Evolutionary conservation across 2,888 invertebrate species (phyloP).

Genomic region (Dorcus hopei): DNA sequence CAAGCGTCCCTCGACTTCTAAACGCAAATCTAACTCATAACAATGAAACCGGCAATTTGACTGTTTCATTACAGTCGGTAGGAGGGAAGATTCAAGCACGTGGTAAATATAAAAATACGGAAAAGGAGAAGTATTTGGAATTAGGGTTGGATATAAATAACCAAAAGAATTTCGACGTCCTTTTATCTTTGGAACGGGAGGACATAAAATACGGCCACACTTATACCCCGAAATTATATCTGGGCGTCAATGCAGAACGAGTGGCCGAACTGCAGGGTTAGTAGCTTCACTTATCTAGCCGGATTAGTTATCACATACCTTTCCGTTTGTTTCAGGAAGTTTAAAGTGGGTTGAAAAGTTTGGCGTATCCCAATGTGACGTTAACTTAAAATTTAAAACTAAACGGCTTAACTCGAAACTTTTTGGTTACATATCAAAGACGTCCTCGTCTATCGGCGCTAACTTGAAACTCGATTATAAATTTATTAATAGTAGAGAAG

Average conservation of each 20-base stretch:
- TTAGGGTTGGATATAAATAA: conserved; percentile 72
- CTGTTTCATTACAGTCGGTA: conserved; percentile 65
- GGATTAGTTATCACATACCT: conserved; percentile 8
- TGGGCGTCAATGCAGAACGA: conserved; percentile 70
- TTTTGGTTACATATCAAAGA: conserved; percentile 63
- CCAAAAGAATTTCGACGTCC: conserved; percentile 65
- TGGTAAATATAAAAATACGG: conserved; percentile 68
- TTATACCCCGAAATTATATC: conserved; percentile 67
- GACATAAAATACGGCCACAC: conserved; percentile 64
- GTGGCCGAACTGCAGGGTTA: conserved; percentile 70
- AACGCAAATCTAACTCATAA: conserved; percentile 57
- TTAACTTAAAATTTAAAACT: conserved; percentile 73
- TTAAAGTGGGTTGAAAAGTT: conserved; percentile 62
- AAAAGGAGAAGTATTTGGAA: conserved; percentile 65
- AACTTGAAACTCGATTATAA: conserved; percentile 67
- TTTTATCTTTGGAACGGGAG: conserved; percentile 58
- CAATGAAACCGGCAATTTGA: conserved; percentile 56
- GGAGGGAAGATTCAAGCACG: conserved; percentile 65
- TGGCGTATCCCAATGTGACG: conserved; percentile 73
- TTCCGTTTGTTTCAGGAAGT: conserved; percentile 49
- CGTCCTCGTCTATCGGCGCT: conserved; percentile 49
- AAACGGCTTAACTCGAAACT: conserved; percentile 70
- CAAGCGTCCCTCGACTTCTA: conserved; percentile 60
- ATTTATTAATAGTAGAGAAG: conserved; percentile 57
- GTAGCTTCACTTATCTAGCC: conserved; percentile 13